phyloP scores from a whole-genome alignment of 2,113 vertebrate genomes.

The Pollachius pollachius region DNA sequence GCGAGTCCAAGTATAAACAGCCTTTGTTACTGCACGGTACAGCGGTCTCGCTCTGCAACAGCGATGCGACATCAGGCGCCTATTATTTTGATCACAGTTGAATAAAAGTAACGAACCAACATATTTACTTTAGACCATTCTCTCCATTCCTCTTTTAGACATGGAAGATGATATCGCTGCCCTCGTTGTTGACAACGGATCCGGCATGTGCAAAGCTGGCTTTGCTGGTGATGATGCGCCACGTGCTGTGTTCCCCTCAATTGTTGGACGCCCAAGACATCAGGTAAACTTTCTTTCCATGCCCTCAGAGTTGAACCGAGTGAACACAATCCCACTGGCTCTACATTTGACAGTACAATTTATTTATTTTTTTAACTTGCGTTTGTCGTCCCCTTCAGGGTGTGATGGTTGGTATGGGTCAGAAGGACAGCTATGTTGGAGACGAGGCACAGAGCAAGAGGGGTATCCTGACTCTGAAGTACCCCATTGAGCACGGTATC shows the following conservation, averaged over 20 bases:
- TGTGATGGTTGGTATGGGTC: slow-evolving; percentile 99
- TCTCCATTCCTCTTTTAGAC: slow-evolving; percentile 57
- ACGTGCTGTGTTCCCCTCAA: slow-evolving; percentile 73
- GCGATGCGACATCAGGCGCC: slow-evolving; percentile 75
- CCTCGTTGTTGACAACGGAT: slow-evolving; percentile 77
- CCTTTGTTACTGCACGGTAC: slow-evolving; percentile 74
- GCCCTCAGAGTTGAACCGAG: too few species aligned
- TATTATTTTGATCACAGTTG: background rate
- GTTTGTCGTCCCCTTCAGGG: slow-evolving; percentile 69
- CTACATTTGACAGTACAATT: background rate
- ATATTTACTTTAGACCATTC: too few species aligned
- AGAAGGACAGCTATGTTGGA: slow-evolving; percentile 97
- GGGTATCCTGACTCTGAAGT: slow-evolving; percentile 96
- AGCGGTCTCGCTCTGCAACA: slow-evolving; percentile 28
- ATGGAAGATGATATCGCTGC: slow-evolving; percentile 85
- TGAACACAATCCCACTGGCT: background rate
- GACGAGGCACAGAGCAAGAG: slow-evolving; percentile 99
- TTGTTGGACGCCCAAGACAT: slow-evolving; percentile 76
- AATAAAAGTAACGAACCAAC: background rate
- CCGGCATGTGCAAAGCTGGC: slow-evolving; percentile 79
- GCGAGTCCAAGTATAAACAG: slow-evolving; percentile 66
- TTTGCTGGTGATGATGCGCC: slow-evolving; percentile 77
- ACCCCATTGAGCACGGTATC: slow-evolving; percentile 96
- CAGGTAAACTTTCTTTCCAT: slow-evolving; percentile 50
- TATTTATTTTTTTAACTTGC: too few species aligned